phyloP scores from a whole-genome alignment of 2,113 vertebrate species.

The Lophius piscatorius region DNA sequence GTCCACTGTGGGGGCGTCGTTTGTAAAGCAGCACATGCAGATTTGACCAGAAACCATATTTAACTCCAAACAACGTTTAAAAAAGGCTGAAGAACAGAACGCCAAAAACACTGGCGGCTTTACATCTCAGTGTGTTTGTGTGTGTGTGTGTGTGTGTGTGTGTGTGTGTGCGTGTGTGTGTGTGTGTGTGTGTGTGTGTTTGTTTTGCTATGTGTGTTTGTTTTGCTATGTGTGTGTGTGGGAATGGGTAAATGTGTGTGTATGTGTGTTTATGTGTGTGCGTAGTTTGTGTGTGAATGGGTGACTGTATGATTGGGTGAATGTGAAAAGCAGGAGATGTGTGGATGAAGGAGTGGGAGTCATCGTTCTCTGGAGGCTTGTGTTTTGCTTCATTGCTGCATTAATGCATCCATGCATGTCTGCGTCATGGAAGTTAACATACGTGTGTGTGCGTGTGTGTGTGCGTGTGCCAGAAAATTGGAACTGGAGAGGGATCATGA shows the following conservation, averaged over 20 bases:
- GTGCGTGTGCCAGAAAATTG: not conserved
- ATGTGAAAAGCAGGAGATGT: constrained; percentile 26
- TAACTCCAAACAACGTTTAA: too few relatives aligned
- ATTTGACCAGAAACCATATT: too few relatives aligned
- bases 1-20: too few relatives aligned
- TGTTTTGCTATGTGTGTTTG: too few relatives aligned
- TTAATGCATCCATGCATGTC: constrained; percentile 56
- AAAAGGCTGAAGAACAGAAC: too few relatives aligned
- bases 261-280: constrained; percentile 32
- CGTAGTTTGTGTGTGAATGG: constrained; percentile 19
- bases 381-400: constrained; percentile 41
- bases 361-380: constrained; percentile 54
- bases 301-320: constrained; percentile 7
- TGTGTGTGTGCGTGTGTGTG: not conserved
- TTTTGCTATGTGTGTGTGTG: not conserved
- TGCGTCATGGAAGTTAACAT: constrained; percentile 37
- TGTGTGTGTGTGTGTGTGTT: constrained; percentile 17
- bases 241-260: constrained; percentile 19
- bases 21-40: not conserved
- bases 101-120: too few relatives aligned
- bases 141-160: too few relatives aligned
- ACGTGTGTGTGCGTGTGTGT: constrained; percentile 7
- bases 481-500: constrained; percentile 7
- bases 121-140: too few relatives aligned
- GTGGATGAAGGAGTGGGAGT: constrained; percentile 45